phyloP scores from a whole-genome alignment of 2,888 invertebrate genomes.

The Calliphora vomitoria region DNA sequence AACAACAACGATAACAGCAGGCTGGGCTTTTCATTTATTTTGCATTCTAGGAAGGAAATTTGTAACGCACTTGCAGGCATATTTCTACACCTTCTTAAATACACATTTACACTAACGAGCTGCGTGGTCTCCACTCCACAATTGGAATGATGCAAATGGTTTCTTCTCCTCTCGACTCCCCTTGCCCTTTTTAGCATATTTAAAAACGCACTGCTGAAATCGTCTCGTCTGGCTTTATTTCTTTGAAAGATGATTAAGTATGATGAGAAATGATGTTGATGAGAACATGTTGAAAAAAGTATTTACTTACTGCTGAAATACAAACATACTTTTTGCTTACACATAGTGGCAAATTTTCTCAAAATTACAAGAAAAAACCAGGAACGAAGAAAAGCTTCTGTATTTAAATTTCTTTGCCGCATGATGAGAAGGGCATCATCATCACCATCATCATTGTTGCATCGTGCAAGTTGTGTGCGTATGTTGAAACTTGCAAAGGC shows the following conservation, averaged over 20 bases:
- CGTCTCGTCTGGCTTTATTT: constrained; percentile 45
- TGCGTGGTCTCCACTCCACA: constrained; percentile 49
- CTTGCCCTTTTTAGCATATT: neutral
- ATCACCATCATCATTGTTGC: neutral
- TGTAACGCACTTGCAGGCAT: constrained; percentile 68
- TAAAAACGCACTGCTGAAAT: constrained; percentile 7
- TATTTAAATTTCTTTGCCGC: constrained; percentile 36
- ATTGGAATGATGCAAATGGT: constrained; percentile 31
- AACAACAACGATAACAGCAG: constrained; percentile 52
- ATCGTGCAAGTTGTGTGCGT: neutral
- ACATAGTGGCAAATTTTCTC: constrained; percentile 31
- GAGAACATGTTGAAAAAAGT: constrained; percentile 49
- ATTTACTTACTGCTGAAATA: neutral
- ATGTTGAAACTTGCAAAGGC: neutral
- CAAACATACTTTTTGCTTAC: neutral
- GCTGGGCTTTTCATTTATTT: constrained; percentile 35
- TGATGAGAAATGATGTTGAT: constrained; percentile 69
- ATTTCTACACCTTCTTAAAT: constrained; percentile 72
- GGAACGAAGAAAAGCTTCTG: constrained; percentile 46
- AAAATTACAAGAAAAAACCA: constrained; percentile 25
- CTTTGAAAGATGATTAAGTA: constrained; percentile 69
- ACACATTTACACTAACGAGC: constrained; percentile 63
- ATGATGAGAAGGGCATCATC: constrained; percentile 7
- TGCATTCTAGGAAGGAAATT: constrained; percentile 64
- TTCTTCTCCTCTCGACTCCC: neutral